These are phyloP conservation scores for Hartigia nigra DNA, from an alignment of 2,888 invertebrate genomes.

Conservation along the genomic window DNA sequence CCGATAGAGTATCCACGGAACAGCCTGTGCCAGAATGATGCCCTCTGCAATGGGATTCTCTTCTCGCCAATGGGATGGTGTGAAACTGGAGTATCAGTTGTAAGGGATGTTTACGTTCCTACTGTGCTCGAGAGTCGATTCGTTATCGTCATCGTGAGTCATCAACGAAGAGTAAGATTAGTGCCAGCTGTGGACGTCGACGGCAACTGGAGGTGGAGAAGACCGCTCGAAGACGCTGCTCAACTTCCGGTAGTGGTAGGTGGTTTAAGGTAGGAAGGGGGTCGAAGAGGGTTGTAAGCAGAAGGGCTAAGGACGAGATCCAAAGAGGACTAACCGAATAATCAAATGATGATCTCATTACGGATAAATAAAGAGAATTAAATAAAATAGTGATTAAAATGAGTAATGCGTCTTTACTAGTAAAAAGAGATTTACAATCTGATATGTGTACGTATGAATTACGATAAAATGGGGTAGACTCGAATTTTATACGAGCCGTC, in stretches of 20 bases:
- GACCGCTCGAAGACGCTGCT: not conserved
- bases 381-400: conserved; percentile 46
- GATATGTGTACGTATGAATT: not conserved
- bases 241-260: not conserved
- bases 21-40: not conserved
- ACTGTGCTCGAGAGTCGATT: not conserved
- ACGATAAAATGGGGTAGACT: not conserved
- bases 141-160: not conserved
- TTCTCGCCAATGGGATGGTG: not conserved
- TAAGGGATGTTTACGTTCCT: not conserved
- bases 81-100: not conserved
- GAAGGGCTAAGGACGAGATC: conserved; percentile 60
- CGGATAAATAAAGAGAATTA: conserved; percentile 63
- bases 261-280: conserved; percentile 15
- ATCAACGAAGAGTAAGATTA: not conserved
- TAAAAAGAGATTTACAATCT: not conserved
- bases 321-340: conserved; percentile 66
- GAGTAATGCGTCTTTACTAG: not conserved
- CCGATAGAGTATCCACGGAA: conserved; percentile 53
- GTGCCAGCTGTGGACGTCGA: not conserved
- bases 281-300: conserved; percentile 19
- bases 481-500: not conserved
- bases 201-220: not conserved
- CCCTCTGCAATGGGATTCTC: not conserved
- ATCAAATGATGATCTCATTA: conserved; percentile 67